Evolutionary conservation across 2,113 vertebrate species (phyloP).

Genomic region (Pseudonaja textilis): DNA sequence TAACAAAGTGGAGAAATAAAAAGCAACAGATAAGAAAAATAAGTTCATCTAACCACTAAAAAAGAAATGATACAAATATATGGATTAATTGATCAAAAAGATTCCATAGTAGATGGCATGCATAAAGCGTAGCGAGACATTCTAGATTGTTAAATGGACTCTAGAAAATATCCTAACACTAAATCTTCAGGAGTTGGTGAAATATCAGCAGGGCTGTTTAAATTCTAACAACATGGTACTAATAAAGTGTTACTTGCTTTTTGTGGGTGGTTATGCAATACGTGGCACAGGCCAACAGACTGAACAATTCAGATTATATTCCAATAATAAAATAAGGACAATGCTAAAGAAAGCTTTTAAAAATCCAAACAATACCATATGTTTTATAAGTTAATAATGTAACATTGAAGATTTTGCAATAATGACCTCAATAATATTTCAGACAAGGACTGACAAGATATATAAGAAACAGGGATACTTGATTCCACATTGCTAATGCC

Average conservation of each 20-base stretch:
- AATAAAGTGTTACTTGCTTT: background rate
- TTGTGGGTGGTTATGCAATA: background rate
- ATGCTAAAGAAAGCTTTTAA: background rate
- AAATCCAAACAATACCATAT: background rate
- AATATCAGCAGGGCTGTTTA: background rate
- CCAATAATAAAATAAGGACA: background rate
- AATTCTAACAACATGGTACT: background rate
- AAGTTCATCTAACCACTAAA: background rate
- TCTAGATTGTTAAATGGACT: background rate
- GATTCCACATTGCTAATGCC: background rate
- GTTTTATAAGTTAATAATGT: background rate
- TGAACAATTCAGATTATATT: background rate
- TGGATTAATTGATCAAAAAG: background rate
- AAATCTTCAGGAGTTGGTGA: background rate
- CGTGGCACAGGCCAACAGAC: background rate
- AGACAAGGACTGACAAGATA: background rate
- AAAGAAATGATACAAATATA: background rate
- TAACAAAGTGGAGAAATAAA: background rate
- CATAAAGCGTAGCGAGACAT: background rate
- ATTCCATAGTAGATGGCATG: background rate
- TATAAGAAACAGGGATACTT: background rate
- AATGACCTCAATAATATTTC: background rate
- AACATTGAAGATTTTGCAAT: background rate
- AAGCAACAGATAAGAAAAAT: background rate
- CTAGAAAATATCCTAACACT: background rate